Percentiles rank a stretch among this genome's conserved stretches.
Conservation (phyloP, 2,888 invertebrate genomes). For the Spatulosminthurus flaviceps region DNA sequence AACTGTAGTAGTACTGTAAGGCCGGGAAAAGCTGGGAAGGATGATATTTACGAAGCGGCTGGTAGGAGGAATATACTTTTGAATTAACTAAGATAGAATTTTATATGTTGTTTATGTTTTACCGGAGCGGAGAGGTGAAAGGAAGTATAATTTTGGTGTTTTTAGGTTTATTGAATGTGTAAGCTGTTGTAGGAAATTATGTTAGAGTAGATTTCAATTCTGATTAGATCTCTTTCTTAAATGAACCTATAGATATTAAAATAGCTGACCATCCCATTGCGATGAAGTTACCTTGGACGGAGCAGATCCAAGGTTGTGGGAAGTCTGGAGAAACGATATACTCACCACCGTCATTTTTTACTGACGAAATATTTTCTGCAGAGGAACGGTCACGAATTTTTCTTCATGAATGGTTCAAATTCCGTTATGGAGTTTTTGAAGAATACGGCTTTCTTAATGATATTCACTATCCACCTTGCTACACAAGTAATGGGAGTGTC, state of each 20-base stretch:
- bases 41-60: constrained; percentile 38
- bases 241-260: constrained; percentile 53
- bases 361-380: background rate
- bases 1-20: background rate
- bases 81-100: background rate
- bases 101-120: too few species aligned
- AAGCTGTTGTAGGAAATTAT: too few species aligned
- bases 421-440: constrained; percentile 76
- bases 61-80: constrained; percentile 30
- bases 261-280: constrained; percentile 56
- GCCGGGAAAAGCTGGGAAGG: background rate
- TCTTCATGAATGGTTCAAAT: constrained; percentile 75
- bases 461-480: constrained; percentile 71
- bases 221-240: too few species aligned
- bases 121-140: too few species aligned
- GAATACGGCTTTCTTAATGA: constrained; percentile 73
- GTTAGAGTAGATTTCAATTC: too few species aligned
- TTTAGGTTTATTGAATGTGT: background rate
- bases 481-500: constrained; percentile 63
- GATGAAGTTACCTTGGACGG: constrained; percentile 70
- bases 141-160: too few species aligned
- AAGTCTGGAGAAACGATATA: constrained; percentile 71
- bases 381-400: constrained; percentile 65
- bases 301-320: constrained; percentile 73
- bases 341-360: constrained; percentile 64